A percentile compares a stretch with the other conserved stretches of the same genome.
Conservation (phyloP, 2,888 invertebrate genomes). For the Phragmatobia fuliginosa region DNA sequence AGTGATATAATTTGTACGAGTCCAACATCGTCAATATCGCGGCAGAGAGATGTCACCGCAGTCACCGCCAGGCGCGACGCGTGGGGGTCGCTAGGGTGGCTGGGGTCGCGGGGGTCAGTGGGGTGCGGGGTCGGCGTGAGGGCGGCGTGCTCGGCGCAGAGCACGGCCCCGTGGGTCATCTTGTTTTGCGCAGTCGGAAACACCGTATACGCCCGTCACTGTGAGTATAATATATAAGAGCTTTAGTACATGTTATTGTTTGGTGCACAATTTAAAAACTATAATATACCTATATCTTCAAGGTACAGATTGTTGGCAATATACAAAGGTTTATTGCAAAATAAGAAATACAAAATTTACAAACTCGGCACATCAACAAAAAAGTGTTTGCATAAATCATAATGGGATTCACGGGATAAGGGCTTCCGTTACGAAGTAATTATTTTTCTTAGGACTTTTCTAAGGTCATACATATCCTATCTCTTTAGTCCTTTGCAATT, state of each 20-base stretch:
- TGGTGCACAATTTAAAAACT: background rate
- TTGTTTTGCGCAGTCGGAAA: constrained; percentile 69
- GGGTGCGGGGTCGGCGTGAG: constrained; percentile 3
- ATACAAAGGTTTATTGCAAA: background rate
- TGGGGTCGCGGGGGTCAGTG: background rate
- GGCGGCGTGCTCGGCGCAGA: constrained; percentile 40
- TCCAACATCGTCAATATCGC: background rate
- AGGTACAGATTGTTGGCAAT: too few relatives aligned
- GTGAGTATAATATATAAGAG: background rate
- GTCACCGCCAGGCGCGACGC: constrained; percentile 47
- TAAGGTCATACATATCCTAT: background rate
- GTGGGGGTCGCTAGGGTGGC: constrained; percentile 13
- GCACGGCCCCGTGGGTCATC: constrained; percentile 67
- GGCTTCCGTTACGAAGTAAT: background rate
- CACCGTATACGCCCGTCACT: constrained; percentile 78
- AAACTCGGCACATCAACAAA: background rate
- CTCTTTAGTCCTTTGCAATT: background rate
- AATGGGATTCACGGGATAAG: background rate
- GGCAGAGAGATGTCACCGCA: background rate
- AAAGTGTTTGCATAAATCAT: background rate
- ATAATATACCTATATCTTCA: too few relatives aligned
- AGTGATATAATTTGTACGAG: background rate
- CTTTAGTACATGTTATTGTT: background rate
- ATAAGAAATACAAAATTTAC: background rate
- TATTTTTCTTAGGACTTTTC: background rate